Base-by-base conservation (phyloP, 1,140 invertebrate genomes). In the Elysia chlorotica region DNA sequence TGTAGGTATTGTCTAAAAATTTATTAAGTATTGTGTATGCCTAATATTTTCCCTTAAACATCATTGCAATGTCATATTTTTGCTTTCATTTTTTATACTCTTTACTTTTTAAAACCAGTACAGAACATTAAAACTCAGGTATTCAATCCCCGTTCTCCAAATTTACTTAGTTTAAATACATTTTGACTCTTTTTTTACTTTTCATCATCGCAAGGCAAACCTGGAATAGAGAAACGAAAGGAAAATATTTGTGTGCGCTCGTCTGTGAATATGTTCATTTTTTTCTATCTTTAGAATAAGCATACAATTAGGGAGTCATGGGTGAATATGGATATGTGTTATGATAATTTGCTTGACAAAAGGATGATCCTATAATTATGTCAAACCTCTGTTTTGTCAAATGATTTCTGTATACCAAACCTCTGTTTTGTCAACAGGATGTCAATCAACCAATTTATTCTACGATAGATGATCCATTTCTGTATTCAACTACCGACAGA, bases 361-460 rank as follows among this genome's bases (percentile, higher is more conserved):
- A 48, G 5, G n/a, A 23, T 57, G 21, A 23, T 57, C 30, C 30
- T 4, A 23, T 25, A 57, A 6, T 25, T 57, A 23, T 57, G n/a
- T 57, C 35, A 65, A n/a, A n/a, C n/a, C n/a, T n/a, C n/a, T n/a
- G n/a, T n/a, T n/a, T n/a, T n/a, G n/a, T n/a, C n/a, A n/a, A n/a
- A n/a, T n/a, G n/a, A n/a, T n/a, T n/a, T n/a, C n/a, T n/a, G n/a
- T n/a, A n/a, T n/a, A n/a, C n/a, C n/a, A n/a, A n/a, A n/a, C n/a
- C n/a, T n/a, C n/a, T n/a, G n/a, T n/a, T n/a, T n/a, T n/a, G n/a
- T n/a, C n/a, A n/a, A n/a, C n/a, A n/a, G 65, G 38, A 67, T 54
- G 48, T 54, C 28, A 67, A 67, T 30, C 65, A 67, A 30, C 65
- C 65, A 54, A 67, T 67, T 21, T 54, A 67, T 31, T 31, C 2